These are phyloP conservation scores for Drosophila fungiperda DNA, from an alignment of 2,888 invertebrate species.

Conservation along the genomic window DNA sequence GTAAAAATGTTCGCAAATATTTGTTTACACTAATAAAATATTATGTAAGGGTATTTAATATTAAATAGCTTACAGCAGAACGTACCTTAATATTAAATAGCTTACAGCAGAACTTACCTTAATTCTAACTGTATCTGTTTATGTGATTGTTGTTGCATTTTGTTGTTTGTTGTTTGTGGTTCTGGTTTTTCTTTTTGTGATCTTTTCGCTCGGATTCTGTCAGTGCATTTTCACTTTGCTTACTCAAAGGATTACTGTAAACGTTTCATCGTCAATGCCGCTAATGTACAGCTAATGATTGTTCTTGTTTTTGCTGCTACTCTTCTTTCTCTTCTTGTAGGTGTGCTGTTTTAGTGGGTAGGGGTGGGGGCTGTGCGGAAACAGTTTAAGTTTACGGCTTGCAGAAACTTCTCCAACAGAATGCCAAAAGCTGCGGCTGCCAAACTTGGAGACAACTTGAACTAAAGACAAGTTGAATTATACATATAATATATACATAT, in stretches of 20 bases:
- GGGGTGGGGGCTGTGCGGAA: background rate
- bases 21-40: background rate
- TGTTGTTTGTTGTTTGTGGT: background rate
- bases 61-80: background rate
- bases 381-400: background rate
- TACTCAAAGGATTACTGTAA: slow-evolving; percentile 61
- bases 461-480: background rate
- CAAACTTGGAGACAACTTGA: slow-evolving; percentile 9
- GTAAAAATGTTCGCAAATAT: background rate
- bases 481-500: background rate
- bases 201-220: slow-evolving; percentile 25
- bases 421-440: slow-evolving; percentile 22
- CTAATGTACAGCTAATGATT: slow-evolving; percentile 74
- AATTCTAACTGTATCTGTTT: background rate
- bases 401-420: slow-evolving; percentile 8
- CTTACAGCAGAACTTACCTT: background rate
- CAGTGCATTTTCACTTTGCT: slow-evolving; percentile 43
- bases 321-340: background rate
- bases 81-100: background rate
- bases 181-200: background rate
- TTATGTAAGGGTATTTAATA: background rate
- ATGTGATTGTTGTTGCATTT: background rate
- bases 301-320: slow-evolving; percentile 1
- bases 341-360: background rate
- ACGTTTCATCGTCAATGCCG: slow-evolving; percentile 63